These are phyloP conservation scores for Halisarca cf. caerulea DNA, from an alignment of 37 sponge, comb jelly and placozoan genomes.

Conservation along the genomic window DNA sequence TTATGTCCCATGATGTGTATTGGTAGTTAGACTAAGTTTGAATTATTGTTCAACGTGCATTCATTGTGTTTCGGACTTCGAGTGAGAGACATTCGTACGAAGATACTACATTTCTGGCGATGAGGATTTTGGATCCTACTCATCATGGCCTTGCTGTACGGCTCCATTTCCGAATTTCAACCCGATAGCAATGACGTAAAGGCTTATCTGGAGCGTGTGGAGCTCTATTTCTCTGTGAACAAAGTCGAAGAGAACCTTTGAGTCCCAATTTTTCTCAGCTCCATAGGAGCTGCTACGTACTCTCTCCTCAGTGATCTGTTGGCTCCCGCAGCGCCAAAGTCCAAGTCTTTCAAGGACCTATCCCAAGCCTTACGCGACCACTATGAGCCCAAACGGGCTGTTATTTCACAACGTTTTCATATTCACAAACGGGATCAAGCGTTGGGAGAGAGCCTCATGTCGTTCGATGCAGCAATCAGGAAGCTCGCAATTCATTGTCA, in stretches of 20 bases:
- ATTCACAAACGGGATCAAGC: slow-evolving; percentile 27
- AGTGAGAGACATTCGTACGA: no score
- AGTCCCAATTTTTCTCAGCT: background rate
- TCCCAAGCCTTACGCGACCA: background rate
- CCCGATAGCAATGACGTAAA: no score
- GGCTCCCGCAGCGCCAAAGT: slow-evolving; percentile 12
- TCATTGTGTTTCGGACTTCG: no score
- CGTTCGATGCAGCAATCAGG: slow-evolving; percentile 15
- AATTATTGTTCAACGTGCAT: no score
- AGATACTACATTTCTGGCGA: no score
- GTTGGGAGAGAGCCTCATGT: background rate
- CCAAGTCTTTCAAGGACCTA: slow-evolving; percentile 3
- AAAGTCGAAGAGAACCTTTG: background rate
- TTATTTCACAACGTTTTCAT: slow-evolving; percentile 34
- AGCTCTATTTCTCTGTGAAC: slow-evolving; percentile 26
- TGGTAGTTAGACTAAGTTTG: no score
- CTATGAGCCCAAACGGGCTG: slow-evolving; percentile 9
- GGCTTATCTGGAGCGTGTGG: slow-evolving; percentile 17
- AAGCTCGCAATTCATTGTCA: slow-evolving; percentile 3
- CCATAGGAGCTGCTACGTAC: slow-evolving; percentile 2
- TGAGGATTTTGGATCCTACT: no score
- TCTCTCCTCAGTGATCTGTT: no score
- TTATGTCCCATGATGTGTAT: no score
- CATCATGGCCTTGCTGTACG: no score
- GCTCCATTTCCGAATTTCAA: no score